These are phyloP conservation scores for Psilopogon haemacephalus DNA, from an alignment of 2,113 vertebrate genomes.

Conservation along the genomic window DNA sequence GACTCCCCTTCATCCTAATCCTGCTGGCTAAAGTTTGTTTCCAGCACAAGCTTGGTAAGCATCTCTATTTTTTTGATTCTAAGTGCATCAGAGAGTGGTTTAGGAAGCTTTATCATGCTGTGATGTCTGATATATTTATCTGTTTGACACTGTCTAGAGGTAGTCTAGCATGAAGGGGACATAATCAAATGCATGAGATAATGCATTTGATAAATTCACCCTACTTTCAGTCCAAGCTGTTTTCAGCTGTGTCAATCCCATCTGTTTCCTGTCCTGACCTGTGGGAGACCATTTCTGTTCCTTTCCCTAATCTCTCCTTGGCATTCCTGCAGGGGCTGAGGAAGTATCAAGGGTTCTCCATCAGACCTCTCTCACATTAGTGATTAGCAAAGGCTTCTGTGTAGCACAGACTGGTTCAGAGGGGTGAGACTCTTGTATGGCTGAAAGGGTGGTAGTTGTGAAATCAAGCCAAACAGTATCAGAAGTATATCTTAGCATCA, in stretches of 20 bases:
- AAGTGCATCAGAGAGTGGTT: neutral
- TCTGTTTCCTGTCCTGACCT: neutral
- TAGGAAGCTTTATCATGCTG: neutral
- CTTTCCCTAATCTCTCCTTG: neutral
- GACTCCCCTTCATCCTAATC: conserved; percentile 95
- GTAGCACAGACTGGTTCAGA: neutral
- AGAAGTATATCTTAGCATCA: neutral
- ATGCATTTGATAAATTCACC: neutral
- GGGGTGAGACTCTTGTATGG: too few relatives aligned
- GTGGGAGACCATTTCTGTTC: neutral
- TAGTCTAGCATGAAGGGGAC: neutral
- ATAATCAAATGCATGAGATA: neutral
- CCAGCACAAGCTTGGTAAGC: conserved; percentile 94
- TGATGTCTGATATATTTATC: neutral
- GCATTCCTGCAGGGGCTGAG: neutral
- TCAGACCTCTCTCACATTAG: neutral
- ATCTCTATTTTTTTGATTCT: neutral
- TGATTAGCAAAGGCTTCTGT: neutral
- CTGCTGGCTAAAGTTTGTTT: conserved; percentile 95
- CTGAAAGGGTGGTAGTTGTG: neutral
- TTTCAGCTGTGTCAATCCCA: neutral
- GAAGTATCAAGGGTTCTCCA: neutral
- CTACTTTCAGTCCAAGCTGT: neutral
- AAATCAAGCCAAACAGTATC: neutral
- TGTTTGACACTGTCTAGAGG: neutral